Conservation (phyloP, 2,797 vertebrate species). For the Bradypus variegatus region DNA sequence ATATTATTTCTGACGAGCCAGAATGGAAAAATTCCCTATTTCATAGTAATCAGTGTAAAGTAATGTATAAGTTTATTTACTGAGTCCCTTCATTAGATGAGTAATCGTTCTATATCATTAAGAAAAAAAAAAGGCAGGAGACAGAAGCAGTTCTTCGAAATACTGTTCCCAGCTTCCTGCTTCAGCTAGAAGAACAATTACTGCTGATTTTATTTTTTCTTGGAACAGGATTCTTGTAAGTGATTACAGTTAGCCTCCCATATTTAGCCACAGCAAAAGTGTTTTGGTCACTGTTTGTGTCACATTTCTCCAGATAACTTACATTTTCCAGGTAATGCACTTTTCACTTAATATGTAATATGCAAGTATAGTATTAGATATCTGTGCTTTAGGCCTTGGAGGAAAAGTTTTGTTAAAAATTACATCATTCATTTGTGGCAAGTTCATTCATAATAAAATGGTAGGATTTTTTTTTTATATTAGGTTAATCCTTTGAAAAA, state of each 20-base stretch:
- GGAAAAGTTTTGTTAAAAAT: not conserved
- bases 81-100: conserved; percentile 49
- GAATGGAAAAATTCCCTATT: conserved; percentile 28
- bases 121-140: conserved; percentile 13
- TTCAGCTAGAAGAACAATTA: conserved; percentile 58
- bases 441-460: conserved; percentile 11
- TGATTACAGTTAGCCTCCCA: not conserved
- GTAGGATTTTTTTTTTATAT: not conserved
- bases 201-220: conserved; percentile 51
- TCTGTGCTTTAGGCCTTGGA: not conserved
- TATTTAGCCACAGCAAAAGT: not conserved
- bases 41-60: conserved; percentile 42
- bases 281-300: not conserved
- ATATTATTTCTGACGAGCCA: conserved; percentile 35
- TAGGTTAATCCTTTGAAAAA: not conserved
- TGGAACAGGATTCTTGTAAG: not conserved
- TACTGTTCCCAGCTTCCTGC: conserved; percentile 58
- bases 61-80: conserved; percentile 56
- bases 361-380: not conserved
- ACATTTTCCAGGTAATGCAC: conserved; percentile 1
- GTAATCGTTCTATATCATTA: conserved; percentile 50
- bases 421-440: not conserved
- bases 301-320: not conserved
- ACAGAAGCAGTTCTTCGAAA: conserved; percentile 49
- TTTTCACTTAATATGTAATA: conserved; percentile 1